A percentile compares a stretch with the other conserved stretches of the same genome.
phyloP scores from a whole-genome alignment of 35 echinoderm and acorn worm species.

The Lytechinus variegatus region DNA sequence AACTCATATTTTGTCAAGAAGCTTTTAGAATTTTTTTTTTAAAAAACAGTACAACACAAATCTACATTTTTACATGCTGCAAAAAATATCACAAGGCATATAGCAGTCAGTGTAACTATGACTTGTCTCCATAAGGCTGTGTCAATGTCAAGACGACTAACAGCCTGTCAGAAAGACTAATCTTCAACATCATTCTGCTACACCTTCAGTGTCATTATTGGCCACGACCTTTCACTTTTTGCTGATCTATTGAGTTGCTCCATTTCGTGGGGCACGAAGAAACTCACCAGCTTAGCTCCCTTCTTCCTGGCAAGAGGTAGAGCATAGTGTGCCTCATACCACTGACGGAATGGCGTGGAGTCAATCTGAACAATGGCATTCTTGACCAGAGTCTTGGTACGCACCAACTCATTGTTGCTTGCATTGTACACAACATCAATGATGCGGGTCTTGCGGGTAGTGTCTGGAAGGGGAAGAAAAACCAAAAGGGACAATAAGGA shows the following conservation, averaged over 20 bases:
- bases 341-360: slow-evolving; percentile 98
- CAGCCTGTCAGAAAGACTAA: slow-evolving; percentile 63
- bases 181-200: slow-evolving; percentile 67
- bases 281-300: slow-evolving; percentile 87
- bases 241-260: not conserved
- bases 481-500: not conserved
- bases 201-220: too few relatives aligned
- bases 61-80: too few relatives aligned
- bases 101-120: slow-evolving; percentile 93
- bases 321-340: slow-evolving; percentile 97
- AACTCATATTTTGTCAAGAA: too few relatives aligned
- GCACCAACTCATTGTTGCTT: slow-evolving; percentile 97
- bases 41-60: too few relatives aligned
- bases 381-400: slow-evolving; percentile 98
- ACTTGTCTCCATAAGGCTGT: slow-evolving; percentile 45
- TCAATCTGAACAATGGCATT: slow-evolving; percentile 92
- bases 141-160: slow-evolving; percentile 64
- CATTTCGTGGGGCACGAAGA: not conserved
- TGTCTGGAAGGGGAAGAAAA: not conserved
- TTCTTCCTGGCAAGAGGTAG: slow-evolving; percentile 93
- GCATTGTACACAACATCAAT: slow-evolving; percentile 94
- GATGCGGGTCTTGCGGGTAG: slow-evolving; percentile 87
- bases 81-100: too few relatives aligned
- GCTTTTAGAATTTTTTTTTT: too few relatives aligned
- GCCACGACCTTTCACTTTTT: too few relatives aligned